phyloP scores from a whole-genome alignment of 1,140 invertebrate species.

The Mactra quadrangularis region DNA sequence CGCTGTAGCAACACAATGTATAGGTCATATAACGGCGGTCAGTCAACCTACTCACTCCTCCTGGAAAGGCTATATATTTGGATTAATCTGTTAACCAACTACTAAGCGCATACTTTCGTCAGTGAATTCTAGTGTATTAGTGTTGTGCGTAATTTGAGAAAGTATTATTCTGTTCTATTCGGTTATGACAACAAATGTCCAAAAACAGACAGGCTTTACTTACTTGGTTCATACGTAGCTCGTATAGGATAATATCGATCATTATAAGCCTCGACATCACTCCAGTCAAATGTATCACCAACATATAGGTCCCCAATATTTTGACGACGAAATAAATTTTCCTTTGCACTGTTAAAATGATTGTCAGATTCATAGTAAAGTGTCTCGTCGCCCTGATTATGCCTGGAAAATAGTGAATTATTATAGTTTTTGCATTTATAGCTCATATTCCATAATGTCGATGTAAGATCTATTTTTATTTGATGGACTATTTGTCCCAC shows the following conservation, averaged over 20 bases:
- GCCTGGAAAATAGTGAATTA: conserved; percentile 33
- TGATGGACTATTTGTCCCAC: too few relatives aligned
- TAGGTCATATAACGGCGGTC: too few relatives aligned
- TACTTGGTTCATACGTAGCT: conserved; percentile 38
- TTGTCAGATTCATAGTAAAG: background rate
- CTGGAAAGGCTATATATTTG: too few relatives aligned
- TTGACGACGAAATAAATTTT: conserved; percentile 41
- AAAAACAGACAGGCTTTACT: too few relatives aligned
- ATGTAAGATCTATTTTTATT: background rate
- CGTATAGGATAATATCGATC: conserved; percentile 40
- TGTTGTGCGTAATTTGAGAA: too few relatives aligned
- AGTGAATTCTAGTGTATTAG: too few relatives aligned
- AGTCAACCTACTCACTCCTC: too few relatives aligned
- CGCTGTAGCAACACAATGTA: too few relatives aligned
- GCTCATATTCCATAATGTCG: background rate
- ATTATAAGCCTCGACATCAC: conserved; percentile 35
- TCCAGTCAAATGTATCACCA: conserved; percentile 49
- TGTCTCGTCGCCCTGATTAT: conserved; percentile 43
- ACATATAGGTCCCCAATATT: conserved; percentile 41
- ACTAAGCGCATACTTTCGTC: too few relatives aligned
- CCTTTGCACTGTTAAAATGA: conserved; percentile 3
- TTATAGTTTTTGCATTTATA: background rate
- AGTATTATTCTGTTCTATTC: too few relatives aligned
- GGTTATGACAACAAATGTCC: too few relatives aligned
- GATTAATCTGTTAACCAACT: too few relatives aligned